These are phyloP conservation scores for Rhabdornis inornatus DNA, from an alignment of 2,113 vertebrate genomes.

Conservation along the genomic window DNA sequence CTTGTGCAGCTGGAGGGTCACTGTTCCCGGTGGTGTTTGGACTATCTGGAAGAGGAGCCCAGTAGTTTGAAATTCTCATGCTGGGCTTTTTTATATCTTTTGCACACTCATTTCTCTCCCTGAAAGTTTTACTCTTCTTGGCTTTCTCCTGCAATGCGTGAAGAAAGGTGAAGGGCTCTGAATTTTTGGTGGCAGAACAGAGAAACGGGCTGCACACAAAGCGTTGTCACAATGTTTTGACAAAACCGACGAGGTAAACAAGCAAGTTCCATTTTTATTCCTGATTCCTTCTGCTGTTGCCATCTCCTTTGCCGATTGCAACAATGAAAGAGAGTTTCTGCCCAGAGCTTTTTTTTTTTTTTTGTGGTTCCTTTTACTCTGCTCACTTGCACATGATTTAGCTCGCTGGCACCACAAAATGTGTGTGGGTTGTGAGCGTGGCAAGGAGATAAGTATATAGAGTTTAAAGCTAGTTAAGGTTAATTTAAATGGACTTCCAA, in stretches of 20 bases:
- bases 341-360: slow-evolving; percentile 37
- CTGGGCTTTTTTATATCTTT: neutral
- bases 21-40: neutral
- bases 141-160: neutral
- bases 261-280: slow-evolving; percentile 48
- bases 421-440: slow-evolving; percentile 3
- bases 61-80: neutral
- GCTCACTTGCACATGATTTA: neutral
- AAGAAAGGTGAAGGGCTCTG: slow-evolving; percentile 31
- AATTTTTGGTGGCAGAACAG: slow-evolving; percentile 13
- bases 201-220: neutral
- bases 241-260: slow-evolving; percentile 51
- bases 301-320: slow-evolving; percentile 19
- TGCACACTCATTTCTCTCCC: neutral
- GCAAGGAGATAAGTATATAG: slow-evolving; percentile 20
- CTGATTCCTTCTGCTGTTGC: slow-evolving; percentile 13
- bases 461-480: slow-evolving; percentile 7
- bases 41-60: neutral
- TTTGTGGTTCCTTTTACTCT: slow-evolving; percentile 26
- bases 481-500: neutral
- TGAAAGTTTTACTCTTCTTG: neutral
- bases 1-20: neutral
- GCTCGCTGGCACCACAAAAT: neutral
- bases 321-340: slow-evolving; percentile 50
- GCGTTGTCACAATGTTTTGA: slow-evolving; percentile 51